Evolutionary conservation across 2,113 vertebrate species (phyloP), one percentile per base, ranked within the genome.

Genomic region (Manacus vitellinus): DNA sequence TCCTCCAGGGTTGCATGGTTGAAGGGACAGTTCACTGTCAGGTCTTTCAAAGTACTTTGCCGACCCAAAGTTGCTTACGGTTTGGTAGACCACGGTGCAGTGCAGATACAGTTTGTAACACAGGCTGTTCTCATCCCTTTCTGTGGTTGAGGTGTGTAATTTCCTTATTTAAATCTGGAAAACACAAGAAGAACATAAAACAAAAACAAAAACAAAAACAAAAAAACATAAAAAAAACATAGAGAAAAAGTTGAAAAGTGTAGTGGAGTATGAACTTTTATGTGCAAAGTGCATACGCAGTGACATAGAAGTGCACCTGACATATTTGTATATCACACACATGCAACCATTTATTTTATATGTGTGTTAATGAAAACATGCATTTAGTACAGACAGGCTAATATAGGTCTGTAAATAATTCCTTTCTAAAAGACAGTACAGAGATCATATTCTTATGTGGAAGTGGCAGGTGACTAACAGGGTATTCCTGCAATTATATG

Each of bases 401-500:
- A 84, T 47, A 30, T 4, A 46, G 3, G 3, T 87, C 10, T 75
- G 47, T 81, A 85, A 88, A 85, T 30, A 94, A 77, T 85, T 58
- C 35, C 73, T 88, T 92, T 85, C 33, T 52, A 63, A 84, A 85
- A 94, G 58, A 73, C 37, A 39, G 12, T 67, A 62, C 6, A 35
- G 73, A 65, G 35, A 54, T 30, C 23, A 80, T 41, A 58, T 8
- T 62, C 56, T 88, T 90, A 35, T 0, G 0, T 71, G 31, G 93
- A 89, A 96, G 76, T 95, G 81, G 63, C 89, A 97, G 96, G 95
- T 97, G 92, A 97, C 85, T 96, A 91, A 68, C 27, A 96, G 77
- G 80, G 73, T 91, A 81, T 92, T 95, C 91, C 86, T 94, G 88
- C 77, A 97, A 94, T 95, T 86, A 3, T 93, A 92, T 81, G 89